Percentiles rank a stretch among this genome's conserved stretches.
Evolutionary conservation across 2,797 vertebrate genomes (phyloP).

Genomic region (Pipistrellus pipistrellus): DNA sequence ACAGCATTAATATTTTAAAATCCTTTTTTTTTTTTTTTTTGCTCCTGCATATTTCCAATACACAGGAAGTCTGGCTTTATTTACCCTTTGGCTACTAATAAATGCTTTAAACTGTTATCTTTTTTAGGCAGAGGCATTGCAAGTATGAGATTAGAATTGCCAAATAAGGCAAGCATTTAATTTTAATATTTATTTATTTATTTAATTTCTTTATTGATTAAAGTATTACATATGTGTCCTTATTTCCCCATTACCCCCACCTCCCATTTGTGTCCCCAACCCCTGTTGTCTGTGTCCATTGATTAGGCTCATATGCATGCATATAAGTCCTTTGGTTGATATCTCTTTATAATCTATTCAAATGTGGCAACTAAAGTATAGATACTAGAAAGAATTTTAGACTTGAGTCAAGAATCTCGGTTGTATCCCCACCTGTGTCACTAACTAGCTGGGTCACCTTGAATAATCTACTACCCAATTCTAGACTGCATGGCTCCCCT

Average conservation of each 20-base stretch:
- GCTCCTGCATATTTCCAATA: constrained; percentile 55
- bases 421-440: constrained; percentile 9
- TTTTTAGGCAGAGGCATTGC: constrained; percentile 53
- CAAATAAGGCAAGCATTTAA: constrained; percentile 61
- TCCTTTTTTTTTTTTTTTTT: neutral
- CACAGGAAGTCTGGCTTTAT: constrained; percentile 30
- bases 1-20: constrained; percentile 72
- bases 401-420: constrained; percentile 36
- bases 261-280: too few species aligned
- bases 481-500: neutral
- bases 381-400: constrained; percentile 54
- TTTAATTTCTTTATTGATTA: too few species aligned
- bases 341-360: neutral
- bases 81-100: constrained; percentile 63
- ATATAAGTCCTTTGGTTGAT: too few species aligned
- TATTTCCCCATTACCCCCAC: too few species aligned
- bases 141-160: constrained; percentile 68
- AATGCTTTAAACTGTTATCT: constrained; percentile 68
- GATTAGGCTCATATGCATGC: too few species aligned
- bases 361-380: constrained; percentile 27
- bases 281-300: too few species aligned
- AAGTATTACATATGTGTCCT: too few species aligned
- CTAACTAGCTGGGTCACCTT: constrained; percentile 27
- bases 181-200: constrained; percentile 38
- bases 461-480: constrained; percentile 13